Conservation (phyloP, 2,888 invertebrate genomes). For the Noctua fimbriata region DNA sequence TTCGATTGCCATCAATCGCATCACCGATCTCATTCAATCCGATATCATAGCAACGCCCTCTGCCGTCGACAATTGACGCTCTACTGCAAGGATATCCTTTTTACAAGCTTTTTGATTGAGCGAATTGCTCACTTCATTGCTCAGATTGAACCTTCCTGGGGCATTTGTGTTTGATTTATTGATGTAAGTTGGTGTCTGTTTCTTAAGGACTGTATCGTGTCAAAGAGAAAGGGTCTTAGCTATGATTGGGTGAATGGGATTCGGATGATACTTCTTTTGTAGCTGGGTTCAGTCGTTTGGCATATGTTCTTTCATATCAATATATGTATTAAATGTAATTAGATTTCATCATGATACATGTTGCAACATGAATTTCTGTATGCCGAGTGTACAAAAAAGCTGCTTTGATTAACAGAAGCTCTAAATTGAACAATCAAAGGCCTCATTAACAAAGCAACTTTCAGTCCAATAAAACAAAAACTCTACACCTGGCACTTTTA, state of each 20-base stretch:
- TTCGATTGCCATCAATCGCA: conserved; percentile 56
- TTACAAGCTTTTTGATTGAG: conserved; percentile 80
- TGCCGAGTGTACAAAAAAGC: neutral
- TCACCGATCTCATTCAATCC: conserved; percentile 58
- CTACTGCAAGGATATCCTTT: conserved; percentile 80
- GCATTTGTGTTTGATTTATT: conserved; percentile 54
- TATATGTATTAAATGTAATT: neutral
- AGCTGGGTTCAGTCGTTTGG: neutral
- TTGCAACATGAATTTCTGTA: neutral
- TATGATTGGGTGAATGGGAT: conserved; percentile 16
- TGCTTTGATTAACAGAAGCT: neutral
- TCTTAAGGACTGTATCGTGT: conserved; percentile 16
- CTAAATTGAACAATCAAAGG: neutral
- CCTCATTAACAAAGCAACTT: neutral
- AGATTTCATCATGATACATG: neutral
- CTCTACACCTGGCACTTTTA: conserved; percentile 30
- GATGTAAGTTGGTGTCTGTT: conserved; percentile 22
- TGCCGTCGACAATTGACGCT: conserved; percentile 60
- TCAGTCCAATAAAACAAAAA: conserved; percentile 3
- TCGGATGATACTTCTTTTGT: neutral
- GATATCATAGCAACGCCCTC: conserved; percentile 78
- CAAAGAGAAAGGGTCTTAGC: neutral
- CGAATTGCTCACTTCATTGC: conserved; percentile 78
- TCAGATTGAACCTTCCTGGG: conserved; percentile 70
- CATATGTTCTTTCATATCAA: neutral